phyloP scores from a whole-genome alignment of 2,113 vertebrate genomes.

The Manacus vitellinus region DNA sequence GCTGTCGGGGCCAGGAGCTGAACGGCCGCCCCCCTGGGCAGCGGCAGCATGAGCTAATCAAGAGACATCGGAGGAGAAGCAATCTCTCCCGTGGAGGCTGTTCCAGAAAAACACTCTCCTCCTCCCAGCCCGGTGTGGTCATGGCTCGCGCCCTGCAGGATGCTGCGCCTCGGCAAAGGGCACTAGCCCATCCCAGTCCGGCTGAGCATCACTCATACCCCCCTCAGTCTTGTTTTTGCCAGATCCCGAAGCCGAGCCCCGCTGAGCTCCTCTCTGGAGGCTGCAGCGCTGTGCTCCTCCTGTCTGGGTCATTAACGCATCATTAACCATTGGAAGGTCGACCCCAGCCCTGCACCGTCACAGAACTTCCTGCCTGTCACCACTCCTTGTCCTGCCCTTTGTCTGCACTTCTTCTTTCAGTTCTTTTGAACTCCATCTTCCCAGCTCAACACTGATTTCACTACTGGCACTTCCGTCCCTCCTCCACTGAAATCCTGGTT shows the following conservation, averaged over 20 bases:
- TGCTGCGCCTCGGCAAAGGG: neutral
- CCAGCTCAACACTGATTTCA: neutral
- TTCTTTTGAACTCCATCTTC: neutral
- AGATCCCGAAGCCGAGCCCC: neutral
- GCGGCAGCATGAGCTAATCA: neutral
- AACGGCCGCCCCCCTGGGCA: neutral
- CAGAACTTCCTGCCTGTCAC: neutral
- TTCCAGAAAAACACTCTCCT: neutral
- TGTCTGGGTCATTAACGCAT: neutral
- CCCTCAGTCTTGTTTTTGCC: constrained; percentile 46
- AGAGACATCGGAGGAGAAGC: neutral
- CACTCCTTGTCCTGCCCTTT: neutral
- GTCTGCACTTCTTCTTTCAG: neutral
- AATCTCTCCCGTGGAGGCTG: neutral
- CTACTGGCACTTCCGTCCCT: neutral
- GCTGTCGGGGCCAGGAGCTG: neutral
- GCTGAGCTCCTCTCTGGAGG: neutral
- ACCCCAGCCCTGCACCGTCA: neutral
- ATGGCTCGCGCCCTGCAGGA: neutral
- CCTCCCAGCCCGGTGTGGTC: neutral
- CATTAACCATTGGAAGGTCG: rapidly evolving
- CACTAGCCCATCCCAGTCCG: neutral
- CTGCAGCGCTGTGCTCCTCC: neutral
- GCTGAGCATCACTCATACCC: neutral
- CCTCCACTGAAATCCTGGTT: neutral